phyloP scores from a whole-genome alignment of 2,888 invertebrate genomes.

The Endotricha flammealis region DNA sequence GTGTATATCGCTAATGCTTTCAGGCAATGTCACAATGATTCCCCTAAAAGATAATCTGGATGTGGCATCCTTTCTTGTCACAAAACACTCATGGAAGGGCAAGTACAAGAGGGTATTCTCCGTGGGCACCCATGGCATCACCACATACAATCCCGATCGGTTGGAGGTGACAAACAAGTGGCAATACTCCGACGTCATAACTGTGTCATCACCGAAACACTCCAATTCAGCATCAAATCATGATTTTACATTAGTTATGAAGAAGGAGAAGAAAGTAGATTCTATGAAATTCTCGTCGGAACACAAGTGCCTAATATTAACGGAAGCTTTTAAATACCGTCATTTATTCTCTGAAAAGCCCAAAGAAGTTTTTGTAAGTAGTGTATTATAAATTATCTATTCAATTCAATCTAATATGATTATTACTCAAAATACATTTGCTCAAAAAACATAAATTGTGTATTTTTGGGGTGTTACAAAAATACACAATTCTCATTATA shows the following conservation, averaged over 20 bases:
- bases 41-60: conserved; percentile 95
- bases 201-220: conserved; percentile 80
- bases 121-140: conserved; percentile 95
- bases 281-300: conserved; percentile 98
- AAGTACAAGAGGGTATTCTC: conserved; percentile 99
- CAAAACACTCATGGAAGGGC: conserved; percentile 99
- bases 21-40: conserved; percentile 84
- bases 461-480: too few relatives aligned
- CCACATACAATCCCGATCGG: conserved; percentile 92
- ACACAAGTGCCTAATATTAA: conserved; percentile 93
- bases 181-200: conserved; percentile 89
- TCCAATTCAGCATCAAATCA: conserved; percentile 73
- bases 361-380: conserved; percentile 85
- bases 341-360: conserved; percentile 89
- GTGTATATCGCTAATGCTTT: too few relatives aligned
- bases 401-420: conserved; percentile 5
- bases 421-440: background rate
- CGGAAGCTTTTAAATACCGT: conserved; percentile 91
- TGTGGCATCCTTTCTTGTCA: conserved; percentile 97
- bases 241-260: conserved; percentile 90
- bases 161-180: conserved; percentile 91
- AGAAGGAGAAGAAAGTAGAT: conserved; percentile 93
- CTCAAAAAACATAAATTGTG: background rate
- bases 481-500: too few relatives aligned
- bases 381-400: conserved; percentile 1